Evolutionary conservation across 2,888 invertebrate species (phyloP), one percentile per base, ranked within the genome.

Genomic region (Antheraea yamamai): DNA sequence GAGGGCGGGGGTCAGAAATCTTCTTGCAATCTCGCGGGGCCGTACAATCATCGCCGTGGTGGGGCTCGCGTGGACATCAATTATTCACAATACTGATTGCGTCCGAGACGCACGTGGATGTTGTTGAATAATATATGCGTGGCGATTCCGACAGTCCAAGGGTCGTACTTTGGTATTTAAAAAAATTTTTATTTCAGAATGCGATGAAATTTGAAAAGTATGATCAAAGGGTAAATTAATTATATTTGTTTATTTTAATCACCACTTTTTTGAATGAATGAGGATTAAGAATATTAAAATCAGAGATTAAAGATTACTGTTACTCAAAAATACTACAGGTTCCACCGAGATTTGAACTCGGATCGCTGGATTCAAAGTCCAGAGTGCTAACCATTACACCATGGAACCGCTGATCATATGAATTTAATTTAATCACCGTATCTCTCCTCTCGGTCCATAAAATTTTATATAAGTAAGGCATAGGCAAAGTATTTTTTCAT

Each of bases 291-390:
- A 23, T 61, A 12, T 23, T 23, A 61, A 23, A 12, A 23, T 23
- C 23, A 8, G n/a, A 1, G n/a, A 61, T 61, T 61, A 61, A 61
- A 23, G n/a, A 61, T 61, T 61, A 1, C 18, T 55, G 16, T 23
- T n/a, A 23, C 68, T 0, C 6, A 35, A 52, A 76, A 73, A 74
- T 71, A 8, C 8, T 39, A 74, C 90, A 92, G 96, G 96, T 96
- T 95, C 96, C 96, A 96, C 96, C 96, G 96, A 96, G 96, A 96
- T 96, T 96, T 96, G 96, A 96, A 96, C 96, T 96, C 96, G 96
- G 96, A 96, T 96, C 96, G 96, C 96, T 96, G 96, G 96, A 96
- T 96, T 96, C 96, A 96, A 95, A 96, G 96, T 96, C 96, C 96
- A 96, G 96, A 96, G 96, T 96, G 96, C 96, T 96, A 96, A 96